Evolutionary conservation across 2,888 invertebrate species (phyloP), one percentile per base, ranked within the genome.

Genomic region (Habrosyne pyritoides): DNA sequence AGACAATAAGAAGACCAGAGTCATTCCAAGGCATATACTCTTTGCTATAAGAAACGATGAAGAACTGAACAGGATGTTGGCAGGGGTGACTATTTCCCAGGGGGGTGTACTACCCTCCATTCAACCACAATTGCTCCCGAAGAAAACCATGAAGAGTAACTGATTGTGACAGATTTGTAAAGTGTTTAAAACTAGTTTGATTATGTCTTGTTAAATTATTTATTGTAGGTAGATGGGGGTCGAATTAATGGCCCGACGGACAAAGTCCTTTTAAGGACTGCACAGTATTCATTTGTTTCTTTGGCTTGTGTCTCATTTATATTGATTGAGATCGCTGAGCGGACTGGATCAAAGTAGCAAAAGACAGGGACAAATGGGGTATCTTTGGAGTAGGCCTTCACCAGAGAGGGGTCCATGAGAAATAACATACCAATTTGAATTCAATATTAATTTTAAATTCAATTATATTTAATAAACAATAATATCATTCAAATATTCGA

Each of bases 1-100:
- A 42, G 94, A 95, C 55, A 95, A 95, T 78, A 94, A 95, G 64
- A 96, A 95, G 74, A 89, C 91, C 0, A 90, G 95, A 6, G 60
- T 87, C 0, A 62, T 68, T 0, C 86, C 87, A 0, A 66, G 88
- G 0, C 84, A 86, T 48, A 76, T 89, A 0, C 58, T 86, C 0
- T 69, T 85, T 12, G 89, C 89, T 0, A 83, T 89, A 7, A 77
- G 76, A 33, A 83, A 86, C 8, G 89, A 88, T 55, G 87, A 86
- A 0, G 89, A 89, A 26, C 53, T 89, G 8, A 81, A 75, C 53
- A 71, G 54, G 14, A 76, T 87, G 85, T 58, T 88, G 52, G 53
- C 63, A 0, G 83, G 81, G 0, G 84, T 81, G 0, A 83, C 78
- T 0, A 86, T 89, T 0, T 76, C 84, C 0, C 79, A 83, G 18